A percentile compares a stretch with the other conserved stretches of the same genome.
phyloP scores from a whole-genome alignment of 2,888 invertebrate species.

The Elmis aenea region DNA sequence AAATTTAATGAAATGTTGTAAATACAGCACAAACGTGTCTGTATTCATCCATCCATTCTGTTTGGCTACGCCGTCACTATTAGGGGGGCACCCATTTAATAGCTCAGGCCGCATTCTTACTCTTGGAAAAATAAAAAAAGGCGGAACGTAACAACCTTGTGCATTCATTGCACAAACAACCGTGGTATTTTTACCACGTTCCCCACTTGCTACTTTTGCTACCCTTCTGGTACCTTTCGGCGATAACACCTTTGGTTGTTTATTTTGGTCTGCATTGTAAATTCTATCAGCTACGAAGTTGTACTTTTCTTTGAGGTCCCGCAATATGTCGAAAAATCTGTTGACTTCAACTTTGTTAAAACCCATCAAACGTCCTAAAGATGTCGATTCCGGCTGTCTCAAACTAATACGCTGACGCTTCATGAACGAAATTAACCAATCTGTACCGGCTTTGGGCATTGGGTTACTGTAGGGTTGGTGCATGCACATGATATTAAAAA shows the following conservation, averaged over 20 bases:
- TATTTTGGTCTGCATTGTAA: conserved; percentile 25
- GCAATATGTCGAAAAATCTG: conserved; percentile 18
- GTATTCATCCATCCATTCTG: conserved; percentile 25
- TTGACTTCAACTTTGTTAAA: conserved; percentile 20
- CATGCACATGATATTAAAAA: too few species aligned
- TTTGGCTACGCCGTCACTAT: conserved; percentile 18
- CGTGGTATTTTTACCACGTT: conserved; percentile 19
- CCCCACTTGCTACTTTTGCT: conserved; percentile 20
- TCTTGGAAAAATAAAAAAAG: conserved; percentile 23
- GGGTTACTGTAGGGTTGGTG: too few species aligned
- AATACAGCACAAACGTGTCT: too few species aligned
- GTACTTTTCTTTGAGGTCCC: conserved; percentile 12
- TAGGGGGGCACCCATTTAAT: conserved; percentile 22
- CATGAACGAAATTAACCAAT: conserved; percentile 22
- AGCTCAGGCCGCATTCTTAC: conserved; percentile 22
- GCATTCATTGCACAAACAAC: conserved; percentile 21
- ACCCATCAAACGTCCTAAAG: conserved; percentile 18
- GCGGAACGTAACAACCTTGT: conserved; percentile 23
- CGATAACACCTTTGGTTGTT: conserved; percentile 21
- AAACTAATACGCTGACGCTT: conserved; percentile 19
- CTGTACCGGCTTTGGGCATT: conserved; percentile 25
- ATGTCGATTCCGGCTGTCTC: conserved; percentile 21
- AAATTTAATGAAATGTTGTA: conserved; percentile 14
- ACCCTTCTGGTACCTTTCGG: conserved; percentile 23
- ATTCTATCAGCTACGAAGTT: conserved; percentile 23